Conservation (phyloP, 2,113 vertebrate species). For the Ovis aries region ARS-UI_Ramb_v3.0 NC_056057.1:83978501-83979000, state of each 20-base stretch:
- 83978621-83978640: not conserved
- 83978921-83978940: not conserved
- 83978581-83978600: not conserved
- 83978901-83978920: not conserved
- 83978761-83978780: not conserved
- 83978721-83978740: not conserved
- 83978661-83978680: not conserved
- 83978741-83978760: not conserved
- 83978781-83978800: fast-evolving
- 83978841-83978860: not conserved
- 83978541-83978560: not conserved
- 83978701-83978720: not conserved
- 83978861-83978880: not conserved
- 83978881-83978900: not conserved
- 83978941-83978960: not conserved
- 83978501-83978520: not conserved
- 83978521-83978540: not conserved
- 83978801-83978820: not conserved
- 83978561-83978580: not conserved
- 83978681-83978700: not conserved
- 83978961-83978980: not conserved
- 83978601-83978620: not conserved
- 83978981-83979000: not conserved
- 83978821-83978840: not conserved
- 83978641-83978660: not conserved